Percentiles rank a stretch among this genome's conserved stretches.
Conservation (phyloP, 2,888 invertebrate species). For the Lycia hirtaria region DNA sequence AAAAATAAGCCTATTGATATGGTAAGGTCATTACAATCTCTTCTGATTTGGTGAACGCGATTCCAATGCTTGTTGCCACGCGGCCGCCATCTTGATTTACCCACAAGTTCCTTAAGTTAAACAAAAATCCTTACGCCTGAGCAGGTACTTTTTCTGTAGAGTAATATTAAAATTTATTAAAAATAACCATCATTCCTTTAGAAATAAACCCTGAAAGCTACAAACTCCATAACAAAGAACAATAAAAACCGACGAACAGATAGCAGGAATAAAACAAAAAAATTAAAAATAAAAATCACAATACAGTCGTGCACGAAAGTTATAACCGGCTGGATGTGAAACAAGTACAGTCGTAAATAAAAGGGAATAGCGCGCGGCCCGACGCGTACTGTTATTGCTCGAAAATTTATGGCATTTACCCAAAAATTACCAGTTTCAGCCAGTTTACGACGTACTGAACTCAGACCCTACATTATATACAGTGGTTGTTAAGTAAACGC, state of each 20-base stretch:
- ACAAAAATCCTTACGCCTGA: slow-evolving; percentile 10
- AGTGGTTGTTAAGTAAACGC: slow-evolving; percentile 46
- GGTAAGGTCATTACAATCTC: slow-evolving; percentile 29
- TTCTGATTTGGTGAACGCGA: slow-evolving; percentile 16
- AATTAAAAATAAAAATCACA: slow-evolving; percentile 68
- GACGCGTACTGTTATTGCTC: slow-evolving; percentile 76
- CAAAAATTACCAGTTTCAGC: slow-evolving; percentile 74
- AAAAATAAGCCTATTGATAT: slow-evolving; percentile 35
- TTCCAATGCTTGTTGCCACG: slow-evolving; percentile 13
- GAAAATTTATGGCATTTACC: slow-evolving; percentile 76
- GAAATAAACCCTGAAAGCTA: slow-evolving; percentile 46
- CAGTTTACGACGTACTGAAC: slow-evolving; percentile 68
- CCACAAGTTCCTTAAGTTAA: slow-evolving; percentile 10
- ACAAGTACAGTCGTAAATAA: slow-evolving; percentile 83
- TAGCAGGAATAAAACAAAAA: slow-evolving; percentile 64
- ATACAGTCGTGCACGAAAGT: slow-evolving; percentile 78
- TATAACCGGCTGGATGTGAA: slow-evolving; percentile 78
- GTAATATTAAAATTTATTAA: slow-evolving; percentile 25
- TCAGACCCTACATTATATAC: slow-evolving; percentile 48
- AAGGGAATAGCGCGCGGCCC: slow-evolving; percentile 77
- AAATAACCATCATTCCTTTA: slow-evolving; percentile 38
- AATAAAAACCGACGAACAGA: slow-evolving; percentile 67
- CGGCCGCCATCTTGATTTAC: slow-evolving; percentile 24
- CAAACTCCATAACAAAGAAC: slow-evolving; percentile 71
- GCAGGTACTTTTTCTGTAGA: slow-evolving; percentile 12